Evolutionary conservation across 2,113 vertebrate genomes (phyloP).

Genomic region (Corythornis madagascariensis): DNA sequence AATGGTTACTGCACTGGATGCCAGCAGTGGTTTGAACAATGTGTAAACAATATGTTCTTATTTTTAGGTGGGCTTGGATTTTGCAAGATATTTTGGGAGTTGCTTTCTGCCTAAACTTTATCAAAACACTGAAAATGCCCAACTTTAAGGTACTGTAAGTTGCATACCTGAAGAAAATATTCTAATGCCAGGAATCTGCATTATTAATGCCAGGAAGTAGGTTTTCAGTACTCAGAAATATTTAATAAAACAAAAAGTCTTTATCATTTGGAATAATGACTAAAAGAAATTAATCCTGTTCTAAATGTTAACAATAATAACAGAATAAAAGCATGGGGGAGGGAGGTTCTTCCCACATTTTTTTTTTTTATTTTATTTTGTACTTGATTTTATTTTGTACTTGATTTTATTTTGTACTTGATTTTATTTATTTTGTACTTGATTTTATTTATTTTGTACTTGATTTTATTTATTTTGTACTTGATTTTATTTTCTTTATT

Average conservation of each 20-base stretch:
- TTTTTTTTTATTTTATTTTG: neutral
- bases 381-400: too few species aligned
- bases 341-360: too few species aligned
- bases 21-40: neutral
- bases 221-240: neutral
- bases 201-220: neutral
- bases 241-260: neutral
- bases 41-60: neutral
- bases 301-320: neutral
- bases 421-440: too few species aligned
- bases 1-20: neutral
- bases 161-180: neutral
- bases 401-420: too few species aligned
- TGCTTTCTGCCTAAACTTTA: conserved; percentile 95
- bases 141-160: conserved; percentile 89
- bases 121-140: conserved; percentile 92
- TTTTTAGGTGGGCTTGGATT: conserved; percentile 95
- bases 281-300: neutral
- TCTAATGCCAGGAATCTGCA: neutral
- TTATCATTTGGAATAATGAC: neutral
- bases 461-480: too few species aligned
- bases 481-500: too few species aligned
- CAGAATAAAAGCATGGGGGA: neutral
- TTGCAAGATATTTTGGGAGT: conserved; percentile 93
- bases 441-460: too few species aligned